These are phyloP conservation scores for Ormia ochracea DNA, from an alignment of 2,888 invertebrate genomes.

Conservation along the genomic window DNA sequence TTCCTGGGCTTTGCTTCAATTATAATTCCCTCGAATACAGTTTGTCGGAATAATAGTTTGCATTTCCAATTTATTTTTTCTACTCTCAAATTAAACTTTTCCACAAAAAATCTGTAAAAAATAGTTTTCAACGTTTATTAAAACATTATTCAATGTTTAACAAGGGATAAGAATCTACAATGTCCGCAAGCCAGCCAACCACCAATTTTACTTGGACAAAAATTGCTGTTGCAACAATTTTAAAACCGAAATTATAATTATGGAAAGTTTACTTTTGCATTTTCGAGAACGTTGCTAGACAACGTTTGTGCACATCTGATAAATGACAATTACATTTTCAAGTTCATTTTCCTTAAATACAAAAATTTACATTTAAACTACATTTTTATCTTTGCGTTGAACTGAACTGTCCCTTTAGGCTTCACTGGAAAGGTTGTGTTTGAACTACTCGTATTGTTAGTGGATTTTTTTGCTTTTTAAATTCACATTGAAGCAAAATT, in stretches of 20 bases:
- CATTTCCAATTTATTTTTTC: neutral
- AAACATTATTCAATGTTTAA: conserved; percentile 33
- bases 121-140: conserved; percentile 12
- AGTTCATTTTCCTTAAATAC: conserved; percentile 10
- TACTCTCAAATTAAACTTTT: neutral
- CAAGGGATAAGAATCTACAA: conserved; percentile 31
- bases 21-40: too few species aligned
- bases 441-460: neutral
- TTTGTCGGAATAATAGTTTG: too few species aligned
- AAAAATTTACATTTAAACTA: conserved; percentile 64
- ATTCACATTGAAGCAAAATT: conserved; percentile 23
- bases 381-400: conserved; percentile 49
- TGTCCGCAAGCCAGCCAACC: neutral
- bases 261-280: conserved; percentile 15
- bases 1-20: too few species aligned
- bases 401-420: conserved; percentile 37
- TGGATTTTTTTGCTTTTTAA: conserved; percentile 1
- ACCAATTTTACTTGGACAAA: neutral
- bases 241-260: neutral
- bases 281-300: conserved; percentile 39
- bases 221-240: neutral
- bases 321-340: conserved; percentile 59
- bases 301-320: conserved; percentile 54
- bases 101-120: neutral
- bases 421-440: neutral